Percentiles rank a stretch among this genome's conserved stretches.
phyloP scores from a whole-genome alignment of 2,888 invertebrate species.

The Imbricaverruca yamaguchii region DNA sequence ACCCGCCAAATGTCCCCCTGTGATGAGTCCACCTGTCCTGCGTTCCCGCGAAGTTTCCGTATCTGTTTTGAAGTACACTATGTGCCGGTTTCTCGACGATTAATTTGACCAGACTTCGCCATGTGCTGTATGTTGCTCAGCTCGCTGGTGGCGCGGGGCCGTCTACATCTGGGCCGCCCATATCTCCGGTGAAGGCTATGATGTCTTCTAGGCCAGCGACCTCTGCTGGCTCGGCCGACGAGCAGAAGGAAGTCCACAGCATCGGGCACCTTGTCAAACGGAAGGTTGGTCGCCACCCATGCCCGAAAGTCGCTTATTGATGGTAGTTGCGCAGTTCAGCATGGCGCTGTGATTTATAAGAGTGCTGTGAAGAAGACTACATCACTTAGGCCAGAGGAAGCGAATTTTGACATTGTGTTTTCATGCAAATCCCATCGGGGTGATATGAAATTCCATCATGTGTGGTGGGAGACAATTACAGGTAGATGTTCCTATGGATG shows the following conservation, averaged over 20 bases:
- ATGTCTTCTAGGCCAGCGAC: background rate
- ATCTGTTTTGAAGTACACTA: too few relatives aligned
- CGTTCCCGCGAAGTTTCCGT: too few relatives aligned
- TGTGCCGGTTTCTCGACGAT: too few relatives aligned
- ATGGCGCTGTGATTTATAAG: background rate
- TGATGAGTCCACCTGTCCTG: too few relatives aligned
- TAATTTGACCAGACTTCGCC: too few relatives aligned
- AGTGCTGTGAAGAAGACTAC: background rate
- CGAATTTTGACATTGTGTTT: background rate
- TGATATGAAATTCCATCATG: too few relatives aligned
- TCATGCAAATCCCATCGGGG: too few relatives aligned
- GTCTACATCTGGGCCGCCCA: background rate
- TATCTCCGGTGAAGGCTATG: constrained; percentile 14
- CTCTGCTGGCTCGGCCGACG: background rate
- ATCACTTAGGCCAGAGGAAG: background rate
- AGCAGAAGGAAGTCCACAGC: background rate
- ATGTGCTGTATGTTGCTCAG: background rate
- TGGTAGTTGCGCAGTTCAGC: background rate
- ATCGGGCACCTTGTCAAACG: constrained; percentile 15
- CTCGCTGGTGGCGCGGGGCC: background rate
- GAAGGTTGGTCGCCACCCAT: background rate
- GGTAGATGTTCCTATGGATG: too few relatives aligned
- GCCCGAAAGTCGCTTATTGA: background rate
- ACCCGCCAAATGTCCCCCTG: too few relatives aligned
- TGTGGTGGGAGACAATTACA: too few relatives aligned